Conservation (phyloP, 92 coral and sea anemone genomes). For the Actinostola sp. region DNA sequence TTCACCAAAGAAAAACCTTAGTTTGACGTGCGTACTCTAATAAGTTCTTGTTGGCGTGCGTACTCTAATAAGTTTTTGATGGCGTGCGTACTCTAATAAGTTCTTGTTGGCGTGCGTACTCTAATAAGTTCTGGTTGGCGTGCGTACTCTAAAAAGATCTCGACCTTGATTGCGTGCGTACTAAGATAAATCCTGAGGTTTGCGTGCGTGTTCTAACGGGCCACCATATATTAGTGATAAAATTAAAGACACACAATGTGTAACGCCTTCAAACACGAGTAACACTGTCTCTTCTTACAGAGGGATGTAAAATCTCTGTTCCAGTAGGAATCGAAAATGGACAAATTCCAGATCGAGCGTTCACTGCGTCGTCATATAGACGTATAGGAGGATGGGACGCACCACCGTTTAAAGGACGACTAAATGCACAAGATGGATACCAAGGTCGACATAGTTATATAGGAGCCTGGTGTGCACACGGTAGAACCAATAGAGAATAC, state of each 20-base stretch:
- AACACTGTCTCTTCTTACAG: neutral
- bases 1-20: no score
- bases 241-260: neutral
- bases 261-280: no score
- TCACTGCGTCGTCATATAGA: slow-evolving; percentile 37
- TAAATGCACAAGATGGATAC: slow-evolving; percentile 13
- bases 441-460: slow-evolving; percentile 16
- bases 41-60: no score
- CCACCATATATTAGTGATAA: neutral
- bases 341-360: slow-evolving; percentile 37
- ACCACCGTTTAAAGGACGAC: slow-evolving; percentile 27
- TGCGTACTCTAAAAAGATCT: no score
- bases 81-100: no score
- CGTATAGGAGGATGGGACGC: slow-evolving; percentile 14
- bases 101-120: no score
- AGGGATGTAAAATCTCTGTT: slow-evolving; percentile 29
- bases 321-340: slow-evolving; percentile 46
- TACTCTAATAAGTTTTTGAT: no score
- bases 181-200: no score
- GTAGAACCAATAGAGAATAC: slow-evolving; percentile 12
- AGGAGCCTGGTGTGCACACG: slow-evolving; percentile 39
- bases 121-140: no score
- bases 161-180: no score
- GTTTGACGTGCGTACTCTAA: no score
- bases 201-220: no score